Base-by-base conservation (phyloP, 2,888 invertebrate species). In the Pantelozetes paolii region DNA sequence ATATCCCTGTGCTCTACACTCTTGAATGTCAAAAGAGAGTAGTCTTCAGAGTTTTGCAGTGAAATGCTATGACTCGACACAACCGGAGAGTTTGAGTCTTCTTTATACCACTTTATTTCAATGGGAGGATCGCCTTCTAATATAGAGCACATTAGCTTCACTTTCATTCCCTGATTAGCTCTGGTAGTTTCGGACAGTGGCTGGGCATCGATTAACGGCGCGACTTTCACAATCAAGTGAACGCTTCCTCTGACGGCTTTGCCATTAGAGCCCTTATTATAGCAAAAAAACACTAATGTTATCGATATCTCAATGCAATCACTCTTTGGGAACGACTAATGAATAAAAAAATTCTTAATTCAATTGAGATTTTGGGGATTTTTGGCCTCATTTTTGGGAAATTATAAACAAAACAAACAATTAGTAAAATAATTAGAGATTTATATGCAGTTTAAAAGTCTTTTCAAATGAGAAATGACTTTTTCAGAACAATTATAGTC, bases 91-190 rank as follows among this genome's bases (percentile, higher is more conserved):
- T 32, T 9, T 20, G 50, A 70, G 30, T 74, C 45, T 32, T 70
- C 71, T 36, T 40, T 71, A 20, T 79, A 79, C 83, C 83, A 83
- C 28, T 76, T 77, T 30, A 83, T 80, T 59, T 78, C 78, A 36
- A 83, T 79, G 26, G 83, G 83, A 28, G 81, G 79, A 77, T 82
- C 82, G 5, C 83, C 78, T 67, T 78, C 76, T 2, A 73, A 64
- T 2, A 78, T 75, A 40, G 75, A 76, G 45, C 78, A 78, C 76
- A 78, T 76, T 28, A 78, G 26, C 72, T 76, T 76, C 0, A 76
- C 73, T 50, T 76, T 76, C 67, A 75, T 74, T 13, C 78, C 77
- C 69, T 77, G 77, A 62, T 78, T 76, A 5, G 75, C 76, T n/a
- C 72, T 64, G 0, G 75, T 71, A 11, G 69, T 45, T 11, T 74